Conservation (phyloP, 2,888 invertebrate genomes). For the Mechanitis messenoides region DNA sequence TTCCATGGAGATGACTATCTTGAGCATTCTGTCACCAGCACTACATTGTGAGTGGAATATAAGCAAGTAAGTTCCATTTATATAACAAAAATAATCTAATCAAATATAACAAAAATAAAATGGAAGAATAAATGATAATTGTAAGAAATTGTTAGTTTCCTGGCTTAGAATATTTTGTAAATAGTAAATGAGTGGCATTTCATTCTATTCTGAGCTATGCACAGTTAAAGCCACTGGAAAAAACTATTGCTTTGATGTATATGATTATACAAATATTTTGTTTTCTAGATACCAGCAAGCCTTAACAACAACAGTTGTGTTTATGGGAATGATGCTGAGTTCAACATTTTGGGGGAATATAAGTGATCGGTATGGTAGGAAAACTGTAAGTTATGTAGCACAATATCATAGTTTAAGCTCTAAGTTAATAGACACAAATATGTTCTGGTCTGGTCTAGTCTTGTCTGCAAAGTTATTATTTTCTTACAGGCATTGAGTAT, state of each 20-base stretch:
- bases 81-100: neutral
- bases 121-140: no score
- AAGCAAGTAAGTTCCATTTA: constrained; percentile 70
- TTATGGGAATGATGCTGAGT: constrained; percentile 97
- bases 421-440: constrained; percentile 3
- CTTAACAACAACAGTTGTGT: constrained; percentile 94
- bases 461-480: constrained; percentile 8
- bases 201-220: no score
- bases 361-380: constrained; percentile 94
- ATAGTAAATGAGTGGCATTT: no score
- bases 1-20: constrained; percentile 98
- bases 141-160: no score
- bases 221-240: no score
- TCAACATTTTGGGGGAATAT: constrained; percentile 97
- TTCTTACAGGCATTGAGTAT: constrained; percentile 85
- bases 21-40: constrained; percentile 94
- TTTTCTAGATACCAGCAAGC: constrained; percentile 89
- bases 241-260: no score
- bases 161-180: no score
- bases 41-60: constrained; percentile 97
- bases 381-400: constrained; percentile 78
- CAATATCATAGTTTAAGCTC: constrained; percentile 10
- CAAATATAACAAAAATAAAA: no score
- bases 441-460: constrained; percentile 9
- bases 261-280: neutral